These are phyloP conservation scores for Microctenopoma lineatum DNA, from an alignment of 2,797 vertebrate genomes.

Conservation along the genomic window DNA sequence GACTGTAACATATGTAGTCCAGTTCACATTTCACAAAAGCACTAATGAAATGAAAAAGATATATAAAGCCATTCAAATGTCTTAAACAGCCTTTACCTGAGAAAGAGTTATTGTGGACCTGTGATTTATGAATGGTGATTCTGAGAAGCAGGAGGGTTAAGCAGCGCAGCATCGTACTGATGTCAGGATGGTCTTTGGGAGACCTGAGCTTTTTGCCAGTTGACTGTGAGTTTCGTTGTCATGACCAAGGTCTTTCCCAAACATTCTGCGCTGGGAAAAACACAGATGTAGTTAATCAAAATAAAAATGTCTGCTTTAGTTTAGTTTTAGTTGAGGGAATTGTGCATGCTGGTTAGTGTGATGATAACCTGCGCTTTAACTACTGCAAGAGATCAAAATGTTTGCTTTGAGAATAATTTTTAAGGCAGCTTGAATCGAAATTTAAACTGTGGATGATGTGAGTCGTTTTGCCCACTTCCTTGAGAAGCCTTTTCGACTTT, in stretches of 20 bases:
- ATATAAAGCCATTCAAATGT: neutral
- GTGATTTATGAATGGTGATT: conserved; percentile 16
- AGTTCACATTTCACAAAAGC: too few species aligned
- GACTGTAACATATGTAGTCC: too few species aligned
- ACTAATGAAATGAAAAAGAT: too few species aligned
- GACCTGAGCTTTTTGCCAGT: too few species aligned
- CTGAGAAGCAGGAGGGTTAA: neutral
- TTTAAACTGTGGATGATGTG: neutral
- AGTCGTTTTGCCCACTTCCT: neutral
- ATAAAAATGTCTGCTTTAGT: too few species aligned
- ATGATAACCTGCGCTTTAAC: neutral
- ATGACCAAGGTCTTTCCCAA: too few species aligned
- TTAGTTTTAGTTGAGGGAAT: too few species aligned
- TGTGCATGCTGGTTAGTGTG: neutral
- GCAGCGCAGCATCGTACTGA: neutral
- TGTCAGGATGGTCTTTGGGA: neutral
- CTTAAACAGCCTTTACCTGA: neutral
- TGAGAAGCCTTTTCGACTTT: conserved; percentile 5
- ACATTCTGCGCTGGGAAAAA: too few species aligned
- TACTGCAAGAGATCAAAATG: neutral
- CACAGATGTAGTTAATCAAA: too few species aligned
- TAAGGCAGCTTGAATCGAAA: neutral
- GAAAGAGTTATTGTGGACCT: neutral
- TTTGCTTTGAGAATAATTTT: neutral
- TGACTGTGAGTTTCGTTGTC: neutral